Percentiles rank a stretch among this genome's conserved stretches.
Conservation (phyloP, 1,140 invertebrate species). For the Neoseiulus cucumeris region DNA sequence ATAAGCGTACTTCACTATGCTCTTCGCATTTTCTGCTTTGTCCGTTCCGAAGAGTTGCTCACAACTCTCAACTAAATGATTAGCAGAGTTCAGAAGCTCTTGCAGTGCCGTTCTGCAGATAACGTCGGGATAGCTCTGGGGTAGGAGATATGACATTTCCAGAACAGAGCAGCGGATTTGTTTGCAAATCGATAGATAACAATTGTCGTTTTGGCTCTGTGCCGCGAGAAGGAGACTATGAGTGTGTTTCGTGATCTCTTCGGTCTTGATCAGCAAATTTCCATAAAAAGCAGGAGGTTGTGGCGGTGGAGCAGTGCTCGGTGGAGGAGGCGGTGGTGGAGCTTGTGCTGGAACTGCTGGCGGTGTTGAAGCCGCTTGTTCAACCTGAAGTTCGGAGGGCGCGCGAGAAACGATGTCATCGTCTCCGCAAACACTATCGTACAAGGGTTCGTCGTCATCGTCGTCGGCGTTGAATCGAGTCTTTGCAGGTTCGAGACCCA, state of each 20-base stretch:
- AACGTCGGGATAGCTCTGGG: neutral
- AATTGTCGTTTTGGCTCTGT: neutral
- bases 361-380: neutral
- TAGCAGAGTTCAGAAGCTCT: neutral
- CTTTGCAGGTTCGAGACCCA: neutral
- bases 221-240: neutral
- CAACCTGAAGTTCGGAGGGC: neutral
- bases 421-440: slow-evolving; percentile 6
- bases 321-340: neutral
- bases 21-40: neutral
- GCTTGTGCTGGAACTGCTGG: neutral
- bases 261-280: neutral
- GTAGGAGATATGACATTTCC: neutral
- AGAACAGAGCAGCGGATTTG: neutral
- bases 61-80: neutral
- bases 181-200: slow-evolving; percentile 7
- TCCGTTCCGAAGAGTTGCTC: neutral
- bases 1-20: neutral
- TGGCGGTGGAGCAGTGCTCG: neutral
- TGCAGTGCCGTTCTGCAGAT: neutral
- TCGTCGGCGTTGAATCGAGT: neutral
- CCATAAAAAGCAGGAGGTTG: neutral
- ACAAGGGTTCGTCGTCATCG: neutral
- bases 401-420: neutral
- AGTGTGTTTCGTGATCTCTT: neutral